A percentile compares a stretch with the other conserved stretches of the same genome.
Evolutionary conservation across 2,797 vertebrate species (phyloP).

Genomic region (Trachops cirrhosus): DNA sequence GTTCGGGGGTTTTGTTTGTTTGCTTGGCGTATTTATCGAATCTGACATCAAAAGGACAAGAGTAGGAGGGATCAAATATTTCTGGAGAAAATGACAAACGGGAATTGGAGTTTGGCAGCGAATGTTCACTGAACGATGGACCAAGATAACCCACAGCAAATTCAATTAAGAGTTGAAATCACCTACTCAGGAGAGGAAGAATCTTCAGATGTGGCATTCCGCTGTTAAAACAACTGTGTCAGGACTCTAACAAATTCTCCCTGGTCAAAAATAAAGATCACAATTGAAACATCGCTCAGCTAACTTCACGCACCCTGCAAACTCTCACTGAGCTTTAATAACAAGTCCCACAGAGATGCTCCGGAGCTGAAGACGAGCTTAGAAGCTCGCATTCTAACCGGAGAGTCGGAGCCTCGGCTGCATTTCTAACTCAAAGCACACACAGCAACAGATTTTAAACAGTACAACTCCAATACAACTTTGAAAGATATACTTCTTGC

Average conservation of each 20-base stretch:
- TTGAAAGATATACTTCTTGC: neutral
- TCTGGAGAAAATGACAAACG: conserved; percentile 31
- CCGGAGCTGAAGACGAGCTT: neutral
- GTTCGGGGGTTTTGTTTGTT: neutral
- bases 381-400: neutral
- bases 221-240: neutral
- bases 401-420: neutral
- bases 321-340: neutral
- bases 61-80: conserved; percentile 16
- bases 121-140: neutral
- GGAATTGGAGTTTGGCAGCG: neutral
- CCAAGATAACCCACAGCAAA: conserved; percentile 9
- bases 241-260: neutral
- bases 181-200: neutral
- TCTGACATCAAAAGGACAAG: conserved; percentile 21
- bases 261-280: neutral
- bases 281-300: neutral
- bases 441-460: neutral
- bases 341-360: neutral
- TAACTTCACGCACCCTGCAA: neutral
- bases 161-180: neutral
- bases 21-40: neutral
- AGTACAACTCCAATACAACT: neutral
- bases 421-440: neutral
- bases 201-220: neutral